Evolutionary conservation across 2,797 vertebrate species (phyloP), one percentile per base, ranked within the genome.

Genomic region (Pangasius sanitwongsei): DNA sequence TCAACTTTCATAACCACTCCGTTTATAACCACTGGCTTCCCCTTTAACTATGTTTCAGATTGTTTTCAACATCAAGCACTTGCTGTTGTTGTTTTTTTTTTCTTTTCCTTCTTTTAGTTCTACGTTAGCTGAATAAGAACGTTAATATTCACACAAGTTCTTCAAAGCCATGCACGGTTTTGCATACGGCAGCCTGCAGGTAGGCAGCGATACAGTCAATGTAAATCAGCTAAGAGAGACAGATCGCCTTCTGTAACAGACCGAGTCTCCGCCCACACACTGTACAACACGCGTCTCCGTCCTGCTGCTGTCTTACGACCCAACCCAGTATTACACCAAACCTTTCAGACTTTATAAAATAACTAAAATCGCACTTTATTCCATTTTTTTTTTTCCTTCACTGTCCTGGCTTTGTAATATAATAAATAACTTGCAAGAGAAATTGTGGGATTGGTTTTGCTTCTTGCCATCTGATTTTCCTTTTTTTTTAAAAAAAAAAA

Each of bases 341-440:
- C 16, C 31, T 61, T 37, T 37, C 28, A 4, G 12, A 65, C 23
- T 89, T 0, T 20, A 48, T 48, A 88, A 57, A 84, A 78, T 77
- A 69, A 86, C 77, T 92, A 90, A 91, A 94, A 89, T 80, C 72
- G 93, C 93, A 94, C 93, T 94, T 94, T 93, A 91, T 91, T 37
- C 34, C 34, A 1, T 20, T 0, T 2, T 23, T n/a, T 28, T 44
- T 4, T 13, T 6, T n/a, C n/a, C 41, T 72, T 34, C 41, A 15
- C 8, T n/a, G 11, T 75, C 57, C 37, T 80, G 80, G 34, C 34
- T 90, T 34, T 90, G 85, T 59, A 87, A 89, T 44, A 16, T 53
- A 92, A 92, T 89, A 92, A 92, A 92, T 63, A 55, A 87, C 50
- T 86, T 86, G 55, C 59, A 70, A n/a, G 20, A 81, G 61, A 55